phyloP scores from a whole-genome alignment of 2,797 vertebrate genomes.

The Toxotes lorentzi region DNA sequence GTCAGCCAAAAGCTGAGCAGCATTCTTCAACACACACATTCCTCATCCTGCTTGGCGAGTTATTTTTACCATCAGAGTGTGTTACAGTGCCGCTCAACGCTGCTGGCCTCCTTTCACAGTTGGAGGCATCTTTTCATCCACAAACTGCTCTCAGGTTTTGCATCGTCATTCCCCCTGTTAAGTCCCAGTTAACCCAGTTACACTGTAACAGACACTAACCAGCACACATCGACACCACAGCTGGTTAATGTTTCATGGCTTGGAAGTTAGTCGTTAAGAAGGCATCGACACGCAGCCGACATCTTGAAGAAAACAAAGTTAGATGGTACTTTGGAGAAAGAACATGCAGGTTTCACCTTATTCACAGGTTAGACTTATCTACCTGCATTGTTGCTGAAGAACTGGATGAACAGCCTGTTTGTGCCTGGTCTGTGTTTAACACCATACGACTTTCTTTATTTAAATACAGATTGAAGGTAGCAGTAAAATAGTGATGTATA shows the following conservation, averaged over 20 bases:
- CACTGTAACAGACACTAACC: constrained; percentile 31
- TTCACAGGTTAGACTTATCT: not conserved
- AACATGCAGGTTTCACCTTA: not conserved
- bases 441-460: too few species aligned
- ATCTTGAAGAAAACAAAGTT: not conserved
- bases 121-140: constrained; percentile 45
- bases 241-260: constrained; percentile 45
- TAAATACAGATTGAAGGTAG: too few species aligned
- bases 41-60: constrained; percentile 57
- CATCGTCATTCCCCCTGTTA: constrained; percentile 18
- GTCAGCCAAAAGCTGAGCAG: constrained; percentile 68
- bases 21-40: constrained; percentile 66
- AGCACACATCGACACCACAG: not conserved
- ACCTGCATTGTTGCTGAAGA: not conserved
- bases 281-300: not conserved
- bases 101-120: constrained; percentile 17
- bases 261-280: not conserved
- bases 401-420: too few species aligned
- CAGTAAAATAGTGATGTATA: too few species aligned
- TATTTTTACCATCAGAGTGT: constrained; percentile 70
- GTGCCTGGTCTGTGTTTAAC: too few species aligned
- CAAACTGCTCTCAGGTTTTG: constrained; percentile 32
- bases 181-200: constrained; percentile 40
- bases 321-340: not conserved
- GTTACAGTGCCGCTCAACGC: constrained; percentile 27